Base-by-base conservation (phyloP, 1,140 invertebrate genomes). In the Drosophila gunungcola region DNA sequence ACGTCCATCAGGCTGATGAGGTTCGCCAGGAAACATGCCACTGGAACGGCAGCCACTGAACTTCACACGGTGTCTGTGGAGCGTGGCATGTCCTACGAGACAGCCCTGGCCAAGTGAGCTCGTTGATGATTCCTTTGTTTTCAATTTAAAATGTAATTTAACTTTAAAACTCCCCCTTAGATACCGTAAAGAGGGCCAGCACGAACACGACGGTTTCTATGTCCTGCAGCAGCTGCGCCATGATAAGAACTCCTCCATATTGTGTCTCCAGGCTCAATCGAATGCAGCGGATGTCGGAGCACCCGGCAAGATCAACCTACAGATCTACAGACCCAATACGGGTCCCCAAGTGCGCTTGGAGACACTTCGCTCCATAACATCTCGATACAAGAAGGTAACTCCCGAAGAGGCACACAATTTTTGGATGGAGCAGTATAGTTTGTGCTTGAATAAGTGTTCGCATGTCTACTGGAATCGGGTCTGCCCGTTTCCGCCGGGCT, bases 1-100 rank as follows among this genome's bases (percentile, higher is more conserved):
- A 95, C 95, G 42, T 94, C 96, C 55, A 94, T 97, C 7, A 95
- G 95, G 84, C 93, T 96, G 21, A 94, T 96, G 68, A 95, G 95
- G 57, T 99, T 98, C 93, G 92, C 97, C 54, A 93, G 97, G 0
- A 96, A 96, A 68, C 97, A 98, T 93, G 96, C 97, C 4, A 98
- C 97, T 2, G 97, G 97, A 36, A 95, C 95, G 41, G 97, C 97
- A 9, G 97, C 96, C 45, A 98, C 97, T 4, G 97, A 98, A 91
- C 93, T 99, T 11, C 97, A 98, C 91, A 96, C 97, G 1, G 96
- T 99, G 12, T 95, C 96, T 39, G 97, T 99, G 0, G 98, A 99
- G 92, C 93, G 94, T 5, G 98, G 98, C 43, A 96, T 99, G 95
- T 95, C 95, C 42, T 88, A 54, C 98, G 98, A 98, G 92, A 95